These are phyloP conservation scores for Hippocampus kuda DNA, from an alignment of 2,797 vertebrate species.

Conservation along the genomic window DNA sequence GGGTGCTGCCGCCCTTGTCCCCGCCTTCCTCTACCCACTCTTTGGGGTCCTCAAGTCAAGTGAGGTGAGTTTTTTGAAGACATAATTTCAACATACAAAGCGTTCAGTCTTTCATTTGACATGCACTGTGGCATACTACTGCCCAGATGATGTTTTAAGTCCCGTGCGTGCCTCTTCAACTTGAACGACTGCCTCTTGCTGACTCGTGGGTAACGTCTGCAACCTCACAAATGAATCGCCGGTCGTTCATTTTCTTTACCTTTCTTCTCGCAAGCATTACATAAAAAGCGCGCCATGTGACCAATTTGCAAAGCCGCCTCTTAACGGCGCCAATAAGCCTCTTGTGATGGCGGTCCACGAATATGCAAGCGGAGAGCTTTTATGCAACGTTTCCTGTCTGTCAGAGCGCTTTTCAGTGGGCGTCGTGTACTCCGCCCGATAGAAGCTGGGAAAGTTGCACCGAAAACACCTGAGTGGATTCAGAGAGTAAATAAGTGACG, in stretches of 20 bases:
- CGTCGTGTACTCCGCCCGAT: not conserved
- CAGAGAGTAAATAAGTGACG: not conserved
- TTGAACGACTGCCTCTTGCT: no score
- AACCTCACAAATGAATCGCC: not conserved
- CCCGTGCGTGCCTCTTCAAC: not conserved
- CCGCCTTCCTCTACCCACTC: conserved; percentile 91
- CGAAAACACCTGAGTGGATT: not conserved
- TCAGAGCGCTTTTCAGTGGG: conserved; percentile 10
- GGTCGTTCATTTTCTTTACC: not conserved
- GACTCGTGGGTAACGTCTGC: not conserved
- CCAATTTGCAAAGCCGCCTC: conserved; percentile 51
- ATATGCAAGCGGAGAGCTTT: conserved; percentile 39
- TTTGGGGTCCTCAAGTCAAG: conserved; percentile 96
- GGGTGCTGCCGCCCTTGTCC: conserved; percentile 90
- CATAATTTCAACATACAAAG: no score
- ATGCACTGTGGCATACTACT: no score
- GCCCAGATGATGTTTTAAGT: no score
- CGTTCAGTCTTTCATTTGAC: not conserved
- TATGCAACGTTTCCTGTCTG: conserved; percentile 40
- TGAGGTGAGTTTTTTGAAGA: conserved; percentile 73
- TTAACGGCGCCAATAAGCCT: conserved; percentile 44
- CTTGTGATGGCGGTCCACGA: conserved; percentile 40
- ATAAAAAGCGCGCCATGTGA: conserved; percentile 52
- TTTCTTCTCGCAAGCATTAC: conserved; percentile 35
- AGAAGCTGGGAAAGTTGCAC: not conserved